Percentiles rank a stretch among this genome's conserved stretches.
Conservation (phyloP, 2,113 vertebrate genomes). For the Daboia siamensis region DNA sequence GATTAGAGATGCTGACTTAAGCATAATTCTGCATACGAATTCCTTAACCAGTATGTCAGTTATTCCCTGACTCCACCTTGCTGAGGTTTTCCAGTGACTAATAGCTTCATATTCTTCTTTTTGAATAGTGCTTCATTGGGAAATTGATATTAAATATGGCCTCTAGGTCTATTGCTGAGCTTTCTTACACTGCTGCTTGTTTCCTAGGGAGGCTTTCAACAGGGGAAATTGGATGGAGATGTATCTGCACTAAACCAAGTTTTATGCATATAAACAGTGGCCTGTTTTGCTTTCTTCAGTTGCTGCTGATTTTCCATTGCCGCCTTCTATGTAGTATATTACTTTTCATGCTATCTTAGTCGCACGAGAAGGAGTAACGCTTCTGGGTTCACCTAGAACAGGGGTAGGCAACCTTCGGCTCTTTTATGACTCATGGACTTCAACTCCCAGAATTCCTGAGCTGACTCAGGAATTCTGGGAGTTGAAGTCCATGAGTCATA, state of each 20-base stretch:
- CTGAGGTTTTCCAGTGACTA: conserved; percentile 48
- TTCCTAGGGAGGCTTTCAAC: neutral
- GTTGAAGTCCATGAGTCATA: too few species aligned
- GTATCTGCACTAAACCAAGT: neutral
- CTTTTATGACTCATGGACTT: too few species aligned
- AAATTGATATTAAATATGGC: neutral
- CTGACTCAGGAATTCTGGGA: too few species aligned
- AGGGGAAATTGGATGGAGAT: neutral
- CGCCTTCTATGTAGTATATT: neutral
- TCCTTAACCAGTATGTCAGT: conserved; percentile 22
- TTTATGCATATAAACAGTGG: neutral
- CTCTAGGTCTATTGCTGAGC: conserved; percentile 16
- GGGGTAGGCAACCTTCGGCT: too few species aligned
- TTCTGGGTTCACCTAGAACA: neutral
- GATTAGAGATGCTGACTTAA: conserved; percentile 43
- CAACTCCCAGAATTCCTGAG: too few species aligned
- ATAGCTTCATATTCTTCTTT: neutral
- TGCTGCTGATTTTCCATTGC: neutral
- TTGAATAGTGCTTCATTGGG: neutral
- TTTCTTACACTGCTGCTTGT: conserved; percentile 3
- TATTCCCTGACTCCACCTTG: conserved; percentile 50
- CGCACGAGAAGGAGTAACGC: neutral
- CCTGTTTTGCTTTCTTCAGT: neutral
- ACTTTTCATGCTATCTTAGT: neutral
- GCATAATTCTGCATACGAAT: conserved; percentile 6